A percentile compares a stretch with the other conserved stretches of the same genome.
These are phyloP conservation scores for Lobophora halterata DNA, from an alignment of 2,888 invertebrate genomes.

Conservation along the genomic window DNA sequence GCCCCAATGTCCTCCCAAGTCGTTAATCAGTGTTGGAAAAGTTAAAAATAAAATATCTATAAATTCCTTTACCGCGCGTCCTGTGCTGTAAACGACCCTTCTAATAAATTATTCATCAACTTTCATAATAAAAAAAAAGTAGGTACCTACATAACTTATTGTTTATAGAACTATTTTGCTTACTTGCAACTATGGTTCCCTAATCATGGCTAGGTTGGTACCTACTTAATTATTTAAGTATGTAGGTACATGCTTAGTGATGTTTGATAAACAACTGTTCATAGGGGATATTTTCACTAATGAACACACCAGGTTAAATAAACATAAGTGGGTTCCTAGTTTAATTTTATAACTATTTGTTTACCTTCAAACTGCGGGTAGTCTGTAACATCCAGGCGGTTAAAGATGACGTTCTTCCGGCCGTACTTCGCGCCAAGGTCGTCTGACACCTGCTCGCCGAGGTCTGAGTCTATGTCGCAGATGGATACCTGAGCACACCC, in stretches of 20 bases:
- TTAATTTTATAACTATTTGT: not conserved
- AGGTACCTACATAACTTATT: no score
- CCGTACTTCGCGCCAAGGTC: slow-evolving; percentile 83
- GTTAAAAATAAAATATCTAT: slow-evolving; percentile 24
- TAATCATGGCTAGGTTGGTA: no score
- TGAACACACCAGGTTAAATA: no score
- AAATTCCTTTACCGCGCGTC: slow-evolving; percentile 2
- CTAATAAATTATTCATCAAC: not conserved
- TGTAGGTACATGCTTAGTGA: no score
- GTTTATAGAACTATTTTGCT: no score
- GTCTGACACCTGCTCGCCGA: slow-evolving; percentile 85
- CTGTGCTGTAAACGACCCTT: not conserved
- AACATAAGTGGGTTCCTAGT: no score
- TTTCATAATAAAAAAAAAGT: no score
- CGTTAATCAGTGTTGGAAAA: slow-evolving; percentile 7
- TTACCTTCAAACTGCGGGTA: slow-evolving; percentile 89
- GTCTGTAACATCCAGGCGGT: slow-evolving; percentile 88
- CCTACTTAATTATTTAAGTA: no score
- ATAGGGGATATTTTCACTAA: no score
- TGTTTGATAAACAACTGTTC: no score
- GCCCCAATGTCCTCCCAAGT: not conserved
- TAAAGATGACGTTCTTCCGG: slow-evolving; percentile 85
- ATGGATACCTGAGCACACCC: slow-evolving; percentile 82
- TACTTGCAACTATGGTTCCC: no score
- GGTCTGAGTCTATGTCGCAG: slow-evolving; percentile 86